Evolutionary conservation across 2,113 vertebrate species (phyloP).

Genomic region (Trichomycterus rosablanca): DNA sequence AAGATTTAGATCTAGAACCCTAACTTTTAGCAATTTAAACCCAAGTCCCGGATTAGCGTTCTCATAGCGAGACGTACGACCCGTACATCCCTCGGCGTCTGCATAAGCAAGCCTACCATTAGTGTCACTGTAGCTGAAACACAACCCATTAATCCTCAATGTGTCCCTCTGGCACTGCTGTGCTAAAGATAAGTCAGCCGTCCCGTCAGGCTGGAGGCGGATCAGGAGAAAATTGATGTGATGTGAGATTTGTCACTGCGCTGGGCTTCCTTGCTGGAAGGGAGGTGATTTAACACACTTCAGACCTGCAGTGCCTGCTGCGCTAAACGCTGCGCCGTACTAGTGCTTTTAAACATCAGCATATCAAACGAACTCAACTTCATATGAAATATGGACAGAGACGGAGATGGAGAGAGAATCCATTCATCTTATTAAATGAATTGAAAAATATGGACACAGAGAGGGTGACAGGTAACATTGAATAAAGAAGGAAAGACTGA

Average conservation of each 20-base stretch:
- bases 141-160: too few species aligned
- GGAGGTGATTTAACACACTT: constrained; percentile 22
- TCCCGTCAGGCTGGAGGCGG: background rate
- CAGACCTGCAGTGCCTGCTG: constrained; percentile 1
- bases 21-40: too few species aligned
- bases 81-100: too few species aligned
- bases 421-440: too few species aligned
- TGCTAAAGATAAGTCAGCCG: constrained; percentile 1
- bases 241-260: constrained; percentile 10
- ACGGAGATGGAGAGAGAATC: constrained; percentile 30
- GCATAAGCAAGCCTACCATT: too few species aligned
- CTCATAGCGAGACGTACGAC: too few species aligned
- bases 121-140: background rate
- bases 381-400: constrained; percentile 1
- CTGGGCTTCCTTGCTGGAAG: background rate
- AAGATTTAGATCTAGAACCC: too few species aligned
- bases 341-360: background rate
- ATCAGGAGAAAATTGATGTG: constrained; percentile 18
- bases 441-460: too few species aligned
- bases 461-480: too few species aligned
- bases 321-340: background rate
- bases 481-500: too few species aligned
- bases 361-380: background rate
- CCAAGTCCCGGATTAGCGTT: too few species aligned
- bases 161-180: background rate